Base-by-base conservation (phyloP, 2,888 invertebrate species). In the Caprella mutica region DNA sequence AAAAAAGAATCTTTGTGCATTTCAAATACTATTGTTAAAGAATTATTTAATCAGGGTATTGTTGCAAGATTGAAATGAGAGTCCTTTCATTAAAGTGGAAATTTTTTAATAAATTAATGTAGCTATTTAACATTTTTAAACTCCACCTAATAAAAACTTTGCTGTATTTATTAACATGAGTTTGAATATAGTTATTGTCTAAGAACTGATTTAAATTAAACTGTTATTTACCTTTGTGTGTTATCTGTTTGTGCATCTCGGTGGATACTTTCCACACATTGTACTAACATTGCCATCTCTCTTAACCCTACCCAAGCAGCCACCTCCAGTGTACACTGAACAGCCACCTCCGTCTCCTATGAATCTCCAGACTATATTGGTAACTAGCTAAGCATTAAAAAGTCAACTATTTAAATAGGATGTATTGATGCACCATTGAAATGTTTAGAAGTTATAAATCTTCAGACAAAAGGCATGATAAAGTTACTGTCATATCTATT, bases 281-380 rank as follows among this genome's bases (percentile, higher is more conserved):
- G 19, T 21, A n/a, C n/a, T n/a, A n/a, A n/a, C n/a, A n/a, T n/a
- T n/a, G n/a, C n/a, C n/a, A 21, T 2, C 14, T 55, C 27, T 23
- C 23, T 38, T 19, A 42, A 50, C 29, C 23, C 19, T 9, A 52
- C 52, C 44, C 59, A 59, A 40, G 59, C 59, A 59, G 59, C 59
- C 59, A 3, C 59, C 59, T 19, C 59, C 59, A 19, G 59, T 56
- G 17, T 59, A 59, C 33, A 59, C 53, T 55, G 59, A 59, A 17
- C 59, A 59, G 29, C 59, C 59, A 3, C 55, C 55, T 35, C 52
- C 40, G 9, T 42, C 59, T 8, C 39, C 54, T 19, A 40, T 50
- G 27, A 55, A 55, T 40, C 17, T 56, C 33, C 56, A 56, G 56
- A 55, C 55, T 54, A 29, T 50, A 38, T 46, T 48, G 48, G 48